These are phyloP conservation scores for Fragum sueziense DNA, from an alignment of 2,888 invertebrate genomes.

Conservation along the genomic window DNA sequence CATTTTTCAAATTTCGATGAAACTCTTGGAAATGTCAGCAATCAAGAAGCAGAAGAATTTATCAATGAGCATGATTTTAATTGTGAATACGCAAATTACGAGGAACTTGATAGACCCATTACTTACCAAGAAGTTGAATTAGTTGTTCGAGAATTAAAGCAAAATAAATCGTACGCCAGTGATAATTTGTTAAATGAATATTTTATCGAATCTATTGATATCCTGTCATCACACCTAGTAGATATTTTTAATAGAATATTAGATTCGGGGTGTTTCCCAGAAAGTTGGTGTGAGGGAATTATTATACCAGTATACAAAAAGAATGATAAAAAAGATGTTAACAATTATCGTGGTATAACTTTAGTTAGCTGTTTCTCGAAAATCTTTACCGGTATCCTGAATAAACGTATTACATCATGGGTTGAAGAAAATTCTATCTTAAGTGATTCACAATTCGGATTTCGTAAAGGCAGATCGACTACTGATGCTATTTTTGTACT, in stretches of 20 bases:
- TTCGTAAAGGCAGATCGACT: constrained; percentile 16
- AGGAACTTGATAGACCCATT: constrained; percentile 17
- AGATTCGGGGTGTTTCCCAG: constrained; percentile 11
- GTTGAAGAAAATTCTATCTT: constrained; percentile 10
- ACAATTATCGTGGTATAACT: constrained; percentile 27
- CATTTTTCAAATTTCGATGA: too few relatives aligned
- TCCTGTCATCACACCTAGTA: constrained; percentile 12
- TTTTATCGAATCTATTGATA: constrained; percentile 25
- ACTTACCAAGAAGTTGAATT: constrained; percentile 7
- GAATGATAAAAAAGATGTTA: not conserved
- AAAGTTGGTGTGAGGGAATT: constrained; percentile 23
- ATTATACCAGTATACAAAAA: constrained; percentile 23
- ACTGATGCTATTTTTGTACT: constrained; percentile 17
- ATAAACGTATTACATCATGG: constrained; percentile 1
- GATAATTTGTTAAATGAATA: constrained; percentile 28
- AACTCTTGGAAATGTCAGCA: too few relatives aligned
- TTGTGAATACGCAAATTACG: constrained; percentile 14
- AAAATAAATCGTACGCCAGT: not conserved
- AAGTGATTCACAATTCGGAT: constrained; percentile 9
- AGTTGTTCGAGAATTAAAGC: constrained; percentile 12
- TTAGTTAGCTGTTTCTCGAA: constrained; percentile 24
- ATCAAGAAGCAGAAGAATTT: too few relatives aligned
- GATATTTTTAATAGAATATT: constrained; percentile 27
- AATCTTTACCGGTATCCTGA: constrained; percentile 26
- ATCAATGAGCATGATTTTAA: too few relatives aligned